Base-by-base conservation (phyloP, 2,888 invertebrate species). In the Noctua janthina region DNA sequence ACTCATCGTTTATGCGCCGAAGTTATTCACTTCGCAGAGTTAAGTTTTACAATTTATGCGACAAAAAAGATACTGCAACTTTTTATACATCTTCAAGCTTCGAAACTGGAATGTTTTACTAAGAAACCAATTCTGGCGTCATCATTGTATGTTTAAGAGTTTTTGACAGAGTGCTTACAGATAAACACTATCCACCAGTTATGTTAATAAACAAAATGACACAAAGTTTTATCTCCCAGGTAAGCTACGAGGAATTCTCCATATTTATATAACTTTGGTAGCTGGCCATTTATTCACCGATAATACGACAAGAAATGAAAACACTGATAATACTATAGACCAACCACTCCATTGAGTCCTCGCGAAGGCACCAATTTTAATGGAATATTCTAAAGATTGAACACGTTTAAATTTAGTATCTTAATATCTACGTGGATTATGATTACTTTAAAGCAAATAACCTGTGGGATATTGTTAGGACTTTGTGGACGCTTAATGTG, bases 41-140 rank as follows among this genome's bases (percentile, higher is more conserved):
- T 76, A 85, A 85, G 80, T 82, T 86, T 81, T 83, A 71, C 39
- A 83, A 84, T 84, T 84, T 84, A 87, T 84, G 84, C 73, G 69
- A 74, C 78, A 82, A 86, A 83, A 82, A 83, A 82, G 46, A 66
- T 54, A 71, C 46, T 35, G 39, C 4, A 71, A 86, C 66, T 86
- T 86, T 81, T 82, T 82, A 74, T 70, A 54, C 54, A 59, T 74
- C 46, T 72, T 64, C 43, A 43, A 43, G 70, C n/a, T 83, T 54
- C 46, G 7, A 75, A 83, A 70, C 75, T 74, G 54, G 20, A 85
- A 67, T 62, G 8, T 54, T 64, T 68, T 46, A 80, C 23, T 29
- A 71, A 35, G 23, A 85, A 17, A 49, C 29, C 23, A 8, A 20
- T 2, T 51, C 46, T 56, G n/a, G 35, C n/a, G 11, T 4, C 20